Evolutionary conservation across 2,888 invertebrate genomes (phyloP).

Genomic region (Yponomeuta malinellus): DNA sequence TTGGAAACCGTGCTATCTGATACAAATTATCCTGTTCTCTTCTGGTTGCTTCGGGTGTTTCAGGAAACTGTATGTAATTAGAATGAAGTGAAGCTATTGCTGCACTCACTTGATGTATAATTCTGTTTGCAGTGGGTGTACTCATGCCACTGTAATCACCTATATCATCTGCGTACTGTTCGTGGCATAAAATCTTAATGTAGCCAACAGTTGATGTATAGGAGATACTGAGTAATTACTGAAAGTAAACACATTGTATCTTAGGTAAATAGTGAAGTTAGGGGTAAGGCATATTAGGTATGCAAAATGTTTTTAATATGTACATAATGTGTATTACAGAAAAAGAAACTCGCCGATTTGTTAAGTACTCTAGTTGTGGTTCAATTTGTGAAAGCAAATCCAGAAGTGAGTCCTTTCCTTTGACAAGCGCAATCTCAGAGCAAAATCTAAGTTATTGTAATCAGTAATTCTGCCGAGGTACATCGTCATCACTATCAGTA

Average conservation of each 20-base stretch:
- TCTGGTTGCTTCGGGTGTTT: conserved; percentile 2
- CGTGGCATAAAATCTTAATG: conserved; percentile 18
- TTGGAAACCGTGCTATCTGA: conserved; percentile 1
- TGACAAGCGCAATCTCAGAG: too few species aligned
- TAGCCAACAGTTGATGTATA: conserved; percentile 12
- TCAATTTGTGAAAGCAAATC: conserved; percentile 7
- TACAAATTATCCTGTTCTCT: conserved; percentile 6
- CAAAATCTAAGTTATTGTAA: neutral
- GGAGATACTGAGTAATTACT: neutral
- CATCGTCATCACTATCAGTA: neutral
- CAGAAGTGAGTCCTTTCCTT: conserved; percentile 1
- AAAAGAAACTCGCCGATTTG: neutral
- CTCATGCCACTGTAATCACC: conserved; percentile 17
- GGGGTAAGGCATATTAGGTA: too few species aligned
- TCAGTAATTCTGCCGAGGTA: neutral
- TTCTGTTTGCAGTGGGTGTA: conserved; percentile 15
- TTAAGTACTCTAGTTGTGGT: conserved; percentile 5
- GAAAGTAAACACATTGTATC: neutral
- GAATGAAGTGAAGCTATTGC: conserved; percentile 16
- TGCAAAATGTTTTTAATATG: too few species aligned
- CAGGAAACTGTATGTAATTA: conserved; percentile 9
- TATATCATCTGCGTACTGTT: conserved; percentile 16
- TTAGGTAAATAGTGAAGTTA: too few species aligned
- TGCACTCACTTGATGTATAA: conserved; percentile 13
- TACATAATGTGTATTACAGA: neutral